Evolutionary conservation across 2,888 invertebrate genomes (phyloP).

Genomic region (Ophion ventricosus): DNA sequence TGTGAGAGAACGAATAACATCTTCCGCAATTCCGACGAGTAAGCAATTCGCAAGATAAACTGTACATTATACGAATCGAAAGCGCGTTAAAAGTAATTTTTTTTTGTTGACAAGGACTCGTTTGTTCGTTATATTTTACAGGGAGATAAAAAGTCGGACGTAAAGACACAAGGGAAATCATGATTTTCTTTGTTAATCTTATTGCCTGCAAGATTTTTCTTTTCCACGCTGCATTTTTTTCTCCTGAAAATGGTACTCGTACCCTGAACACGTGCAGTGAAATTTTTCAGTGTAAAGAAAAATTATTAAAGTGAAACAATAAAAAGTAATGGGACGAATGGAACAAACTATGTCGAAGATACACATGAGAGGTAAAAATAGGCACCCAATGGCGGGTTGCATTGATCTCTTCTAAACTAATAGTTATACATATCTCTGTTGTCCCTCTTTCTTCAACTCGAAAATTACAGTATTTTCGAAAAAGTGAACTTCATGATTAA

Average conservation of each 20-base stretch:
- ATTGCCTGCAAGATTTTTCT: constrained; percentile 32
- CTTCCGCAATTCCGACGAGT: constrained; percentile 33
- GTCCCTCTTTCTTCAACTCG: constrained; percentile 18
- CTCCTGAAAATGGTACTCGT: constrained; percentile 1
- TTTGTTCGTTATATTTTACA: neutral
- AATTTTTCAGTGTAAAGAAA: constrained; percentile 25
- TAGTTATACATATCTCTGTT: neutral
- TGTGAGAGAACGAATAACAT: constrained; percentile 11
- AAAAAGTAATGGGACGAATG: constrained; percentile 13
- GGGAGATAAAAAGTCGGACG: neutral
- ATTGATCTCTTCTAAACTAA: constrained; percentile 50
- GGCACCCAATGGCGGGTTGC: constrained; percentile 58
- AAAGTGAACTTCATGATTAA: constrained; percentile 52
- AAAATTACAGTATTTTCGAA: constrained; percentile 40
- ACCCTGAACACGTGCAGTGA: constrained; percentile 41
- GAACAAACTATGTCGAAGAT: constrained; percentile 44
- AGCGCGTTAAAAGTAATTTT: neutral
- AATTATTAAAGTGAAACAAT: neutral
- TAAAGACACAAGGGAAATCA: constrained; percentile 13
- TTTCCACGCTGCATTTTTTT: too few relatives aligned
- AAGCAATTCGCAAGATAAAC: constrained; percentile 15
- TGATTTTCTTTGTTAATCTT: constrained; percentile 21
- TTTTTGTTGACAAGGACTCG: neutral
- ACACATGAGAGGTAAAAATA: constrained; percentile 56
- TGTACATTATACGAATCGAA: constrained; percentile 23